Evolutionary conservation across 2,888 invertebrate species (phyloP).

Genomic region (Dusona sp.): DNA sequence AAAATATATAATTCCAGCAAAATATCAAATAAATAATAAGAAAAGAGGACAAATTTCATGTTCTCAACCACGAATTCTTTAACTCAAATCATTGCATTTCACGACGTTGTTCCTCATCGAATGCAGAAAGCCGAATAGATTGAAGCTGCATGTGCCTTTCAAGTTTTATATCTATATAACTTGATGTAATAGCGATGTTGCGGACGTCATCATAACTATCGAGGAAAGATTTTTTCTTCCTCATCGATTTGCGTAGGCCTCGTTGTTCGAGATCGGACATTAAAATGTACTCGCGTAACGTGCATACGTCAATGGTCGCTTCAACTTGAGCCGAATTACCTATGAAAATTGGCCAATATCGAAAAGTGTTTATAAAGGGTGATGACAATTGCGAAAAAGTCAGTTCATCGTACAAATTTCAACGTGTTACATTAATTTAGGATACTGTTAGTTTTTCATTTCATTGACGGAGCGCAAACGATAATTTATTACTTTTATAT

Average conservation of each 20-base stretch:
- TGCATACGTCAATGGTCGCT: slow-evolving; percentile 48
- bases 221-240: slow-evolving; percentile 44
- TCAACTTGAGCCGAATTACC: slow-evolving; percentile 24
- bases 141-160: slow-evolving; percentile 30
- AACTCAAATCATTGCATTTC: neutral
- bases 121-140: slow-evolving; percentile 16
- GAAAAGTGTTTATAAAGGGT: slow-evolving; percentile 60
- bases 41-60: neutral
- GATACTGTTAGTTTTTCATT: neutral
- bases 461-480: neutral
- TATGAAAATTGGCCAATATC: slow-evolving; percentile 53
- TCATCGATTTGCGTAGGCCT: slow-evolving; percentile 51
- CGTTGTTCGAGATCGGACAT: slow-evolving; percentile 39
- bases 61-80: neutral
- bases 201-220: slow-evolving; percentile 53
- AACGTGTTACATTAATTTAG: neutral
- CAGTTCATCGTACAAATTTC: slow-evolving; percentile 54
- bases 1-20: neutral
- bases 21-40: neutral
- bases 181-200: slow-evolving; percentile 5
- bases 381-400: slow-evolving; percentile 47
- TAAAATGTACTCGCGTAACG: slow-evolving; percentile 42
- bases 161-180: neutral
- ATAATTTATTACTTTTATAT: neutral
- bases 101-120: slow-evolving; percentile 12